phyloP scores from a whole-genome alignment of 2,113 vertebrate species.

The Pachycephala philippinensis region DNA sequence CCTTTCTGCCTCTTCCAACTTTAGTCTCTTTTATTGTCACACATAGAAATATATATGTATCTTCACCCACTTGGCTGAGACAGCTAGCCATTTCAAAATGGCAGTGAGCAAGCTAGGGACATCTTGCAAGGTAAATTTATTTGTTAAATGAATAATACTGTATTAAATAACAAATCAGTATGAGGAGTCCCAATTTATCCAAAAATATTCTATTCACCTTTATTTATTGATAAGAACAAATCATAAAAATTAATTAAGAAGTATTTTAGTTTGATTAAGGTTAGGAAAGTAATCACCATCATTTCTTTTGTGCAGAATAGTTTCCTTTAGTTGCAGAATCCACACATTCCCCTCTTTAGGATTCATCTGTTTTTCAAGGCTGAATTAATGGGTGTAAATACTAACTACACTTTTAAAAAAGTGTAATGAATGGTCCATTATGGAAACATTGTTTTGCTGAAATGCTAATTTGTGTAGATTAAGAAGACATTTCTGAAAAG shows the following conservation, averaged over 20 bases:
- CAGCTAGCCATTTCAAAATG: not conserved
- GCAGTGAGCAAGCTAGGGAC: not conserved
- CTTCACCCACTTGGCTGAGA: not conserved
- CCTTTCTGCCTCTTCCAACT: not conserved
- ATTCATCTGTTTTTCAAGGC: not conserved
- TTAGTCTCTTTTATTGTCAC: not conserved
- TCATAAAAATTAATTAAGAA: not conserved
- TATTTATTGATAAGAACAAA: not conserved
- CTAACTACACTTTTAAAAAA: not conserved
- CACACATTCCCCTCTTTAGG: not conserved
- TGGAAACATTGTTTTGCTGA: constrained; percentile 23
- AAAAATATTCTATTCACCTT: not conserved
- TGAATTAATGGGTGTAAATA: not conserved
- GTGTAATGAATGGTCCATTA: not conserved
- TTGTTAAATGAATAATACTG: not conserved
- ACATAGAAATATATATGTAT: not conserved
- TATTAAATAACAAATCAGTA: not conserved
- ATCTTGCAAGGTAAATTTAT: not conserved
- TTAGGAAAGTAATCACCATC: not conserved
- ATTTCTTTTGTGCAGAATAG: not conserved
- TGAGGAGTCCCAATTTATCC: not conserved
- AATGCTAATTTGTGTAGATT: constrained; percentile 64
- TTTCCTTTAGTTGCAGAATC: not conserved
- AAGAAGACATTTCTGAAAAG: constrained; percentile 52
- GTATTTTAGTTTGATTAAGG: not conserved